These are phyloP conservation scores for Catostylus mosaicus DNA, from an alignment of 30 jellyfish, hydroid and myxozoan species.

Conservation along the genomic window DNA sequence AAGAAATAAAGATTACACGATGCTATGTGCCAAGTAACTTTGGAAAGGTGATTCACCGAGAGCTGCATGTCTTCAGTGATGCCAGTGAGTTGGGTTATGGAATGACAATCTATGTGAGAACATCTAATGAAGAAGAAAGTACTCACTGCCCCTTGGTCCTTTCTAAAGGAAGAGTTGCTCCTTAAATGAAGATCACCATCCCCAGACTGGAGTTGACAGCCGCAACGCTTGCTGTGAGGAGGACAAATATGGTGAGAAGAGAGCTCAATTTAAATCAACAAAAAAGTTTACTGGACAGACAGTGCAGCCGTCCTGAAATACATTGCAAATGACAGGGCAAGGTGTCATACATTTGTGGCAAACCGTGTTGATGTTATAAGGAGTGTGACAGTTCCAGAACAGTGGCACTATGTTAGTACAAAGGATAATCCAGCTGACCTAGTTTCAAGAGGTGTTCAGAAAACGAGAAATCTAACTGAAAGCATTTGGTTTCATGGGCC, in stretches of 20 bases:
- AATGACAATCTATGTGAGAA: constrained; percentile 34
- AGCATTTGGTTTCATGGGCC: constrained; percentile 55
- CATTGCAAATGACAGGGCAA: constrained; percentile 51
- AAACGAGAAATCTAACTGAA: neutral
- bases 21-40: constrained; percentile 50
- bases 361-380: constrained; percentile 40
- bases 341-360: constrained; percentile 57
- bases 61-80: constrained; percentile 63
- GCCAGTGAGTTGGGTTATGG: constrained; percentile 58
- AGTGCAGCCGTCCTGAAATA: constrained; percentile 41
- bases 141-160: constrained; percentile 31
- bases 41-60: constrained; percentile 38
- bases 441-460: constrained; percentile 55
- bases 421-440: constrained; percentile 42
- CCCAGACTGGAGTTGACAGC: constrained; percentile 59
- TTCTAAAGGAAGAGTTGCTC: constrained; percentile 41
- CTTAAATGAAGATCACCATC: constrained; percentile 39
- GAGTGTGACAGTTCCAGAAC: constrained; percentile 57
- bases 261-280: constrained; percentile 46
- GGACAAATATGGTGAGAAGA: constrained; percentile 22
- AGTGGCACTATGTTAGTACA: constrained; percentile 42
- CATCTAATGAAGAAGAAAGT: constrained; percentile 26
- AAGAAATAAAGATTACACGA: constrained; percentile 5
- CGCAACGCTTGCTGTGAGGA: constrained; percentile 33
- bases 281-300: constrained; percentile 28